Conservation (phyloP, 2,797 vertebrate genomes). For the Coreius guichenoti region DNA sequence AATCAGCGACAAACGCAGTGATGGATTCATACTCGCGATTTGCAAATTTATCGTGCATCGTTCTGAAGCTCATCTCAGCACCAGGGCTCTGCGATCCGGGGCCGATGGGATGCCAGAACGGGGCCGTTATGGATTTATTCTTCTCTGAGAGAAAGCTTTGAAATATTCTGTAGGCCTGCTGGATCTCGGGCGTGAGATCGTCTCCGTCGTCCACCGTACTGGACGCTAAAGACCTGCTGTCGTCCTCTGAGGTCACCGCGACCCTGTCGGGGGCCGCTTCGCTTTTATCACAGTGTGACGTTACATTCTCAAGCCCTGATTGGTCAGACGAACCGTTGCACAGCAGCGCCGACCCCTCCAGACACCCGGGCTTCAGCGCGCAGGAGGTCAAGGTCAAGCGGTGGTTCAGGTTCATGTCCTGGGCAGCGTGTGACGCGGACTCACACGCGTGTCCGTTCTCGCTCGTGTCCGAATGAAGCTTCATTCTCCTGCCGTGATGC, state of each 20-base stretch:
- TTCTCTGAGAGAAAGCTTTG: constrained; percentile 91
- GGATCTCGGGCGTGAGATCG: constrained; percentile 86
- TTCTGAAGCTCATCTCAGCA: constrained; percentile 82
- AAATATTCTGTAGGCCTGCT: constrained; percentile 90
- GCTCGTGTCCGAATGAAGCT: constrained; percentile 45
- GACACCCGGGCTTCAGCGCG: constrained; percentile 34
- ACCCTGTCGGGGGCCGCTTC: constrained; percentile 4
- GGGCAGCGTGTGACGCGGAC: constrained; percentile 48
- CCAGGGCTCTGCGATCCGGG: constrained; percentile 11
- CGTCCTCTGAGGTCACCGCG: constrained; percentile 69
- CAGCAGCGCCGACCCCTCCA: constrained; percentile 61
- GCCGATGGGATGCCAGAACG: constrained; percentile 72
- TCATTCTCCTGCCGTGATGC: constrained; percentile 46
- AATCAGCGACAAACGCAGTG: constrained; percentile 93
- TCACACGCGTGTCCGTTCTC: constrained; percentile 60
- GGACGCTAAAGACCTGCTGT: neutral
- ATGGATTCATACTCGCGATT: constrained; percentile 86
- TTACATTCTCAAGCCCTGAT: constrained; percentile 58
- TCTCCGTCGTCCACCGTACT: constrained; percentile 68
- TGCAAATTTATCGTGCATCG: constrained; percentile 91
- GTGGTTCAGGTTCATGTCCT: constrained; percentile 49
- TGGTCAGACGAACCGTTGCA: constrained; percentile 67
- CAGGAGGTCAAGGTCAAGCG: constrained; percentile 53
- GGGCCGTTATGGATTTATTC: constrained; percentile 85
- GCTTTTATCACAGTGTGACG: constrained; percentile 57